phyloP scores from a whole-genome alignment of 2,888 invertebrate genomes.

The Stenoptilia bipunctidactyla region DNA sequence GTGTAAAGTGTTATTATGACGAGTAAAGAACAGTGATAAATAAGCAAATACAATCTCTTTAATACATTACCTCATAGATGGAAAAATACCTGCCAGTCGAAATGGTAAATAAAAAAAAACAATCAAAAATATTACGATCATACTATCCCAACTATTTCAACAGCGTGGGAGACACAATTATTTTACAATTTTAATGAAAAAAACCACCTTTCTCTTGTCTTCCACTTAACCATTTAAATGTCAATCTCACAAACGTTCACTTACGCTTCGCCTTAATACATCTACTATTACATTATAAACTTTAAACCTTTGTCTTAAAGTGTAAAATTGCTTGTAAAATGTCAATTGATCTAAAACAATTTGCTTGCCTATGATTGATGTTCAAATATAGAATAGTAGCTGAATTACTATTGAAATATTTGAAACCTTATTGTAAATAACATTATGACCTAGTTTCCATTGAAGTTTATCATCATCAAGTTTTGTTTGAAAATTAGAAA shows the following conservation, averaged over 20 bases:
- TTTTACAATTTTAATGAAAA: conserved; percentile 71
- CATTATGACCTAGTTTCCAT: too few species aligned
- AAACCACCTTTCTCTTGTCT: conserved; percentile 66
- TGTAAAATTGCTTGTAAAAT: neutral
- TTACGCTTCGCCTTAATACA: conserved; percentile 36
- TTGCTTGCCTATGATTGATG: conserved; percentile 65
- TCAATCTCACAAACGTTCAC: conserved; percentile 46
- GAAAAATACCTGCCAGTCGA: too few species aligned
- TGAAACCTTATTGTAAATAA: too few species aligned
- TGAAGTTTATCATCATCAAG: too few species aligned
- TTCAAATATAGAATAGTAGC: neutral
- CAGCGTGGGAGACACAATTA: conserved; percentile 69
- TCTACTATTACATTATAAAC: conserved; percentile 18
- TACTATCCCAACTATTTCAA: conserved; percentile 16
- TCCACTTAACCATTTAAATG: conserved; percentile 70
- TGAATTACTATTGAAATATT: too few species aligned
- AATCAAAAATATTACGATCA: too few species aligned
- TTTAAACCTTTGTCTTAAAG: conserved; percentile 10
- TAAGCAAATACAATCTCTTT: too few species aligned
- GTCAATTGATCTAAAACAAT: conserved; percentile 46
- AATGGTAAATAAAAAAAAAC: too few species aligned
- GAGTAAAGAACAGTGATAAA: too few species aligned
- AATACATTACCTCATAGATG: too few species aligned
- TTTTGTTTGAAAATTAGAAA: conserved; percentile 44
- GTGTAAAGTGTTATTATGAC: too few species aligned